Evolutionary conservation across 53 echinoderm and acorn worm genomes (phyloP).

Genomic region (Holothuria leucospilota): DNA sequence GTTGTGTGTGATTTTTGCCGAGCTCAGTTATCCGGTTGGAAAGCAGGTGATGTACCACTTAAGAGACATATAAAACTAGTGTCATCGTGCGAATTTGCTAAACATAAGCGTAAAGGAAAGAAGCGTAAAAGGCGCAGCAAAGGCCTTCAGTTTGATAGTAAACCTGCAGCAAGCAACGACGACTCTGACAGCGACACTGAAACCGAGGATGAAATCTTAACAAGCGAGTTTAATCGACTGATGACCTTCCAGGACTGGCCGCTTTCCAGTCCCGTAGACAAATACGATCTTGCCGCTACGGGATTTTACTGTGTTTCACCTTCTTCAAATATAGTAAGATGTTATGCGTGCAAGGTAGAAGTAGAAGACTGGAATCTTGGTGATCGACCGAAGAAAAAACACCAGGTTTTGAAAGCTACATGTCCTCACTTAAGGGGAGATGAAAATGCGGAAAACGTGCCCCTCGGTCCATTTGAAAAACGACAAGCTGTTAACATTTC

Average conservation of each 20-base stretch:
- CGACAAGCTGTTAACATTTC: too few species aligned
- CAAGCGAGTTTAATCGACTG: neutral
- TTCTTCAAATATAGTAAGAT: neutral
- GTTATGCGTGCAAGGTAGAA: neutral
- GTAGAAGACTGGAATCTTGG: slow-evolving; percentile 16
- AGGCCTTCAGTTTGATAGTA: neutral
- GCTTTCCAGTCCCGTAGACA: neutral
- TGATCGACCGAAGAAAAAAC: neutral
- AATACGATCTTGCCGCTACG: neutral
- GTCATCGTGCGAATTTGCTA: too few species aligned
- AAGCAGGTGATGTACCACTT: neutral
- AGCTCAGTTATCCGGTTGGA: neutral
- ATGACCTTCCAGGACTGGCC: neutral
- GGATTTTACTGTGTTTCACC: slow-evolving; percentile 1
- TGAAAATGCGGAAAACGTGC: too few species aligned
- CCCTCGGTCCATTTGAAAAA: too few species aligned
- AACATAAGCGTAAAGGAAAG: too few species aligned
- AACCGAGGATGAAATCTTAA: neutral
- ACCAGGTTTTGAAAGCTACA: neutral
- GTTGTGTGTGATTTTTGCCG: neutral
- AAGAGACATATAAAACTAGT: neutral
- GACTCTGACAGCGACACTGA: neutral
- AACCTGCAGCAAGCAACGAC: neutral
- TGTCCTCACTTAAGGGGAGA: too few species aligned
- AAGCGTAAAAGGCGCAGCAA: too few species aligned